Evolutionary conservation across 2,888 invertebrate genomes (phyloP).

Genomic region (Eledone cirrhosa): DNA sequence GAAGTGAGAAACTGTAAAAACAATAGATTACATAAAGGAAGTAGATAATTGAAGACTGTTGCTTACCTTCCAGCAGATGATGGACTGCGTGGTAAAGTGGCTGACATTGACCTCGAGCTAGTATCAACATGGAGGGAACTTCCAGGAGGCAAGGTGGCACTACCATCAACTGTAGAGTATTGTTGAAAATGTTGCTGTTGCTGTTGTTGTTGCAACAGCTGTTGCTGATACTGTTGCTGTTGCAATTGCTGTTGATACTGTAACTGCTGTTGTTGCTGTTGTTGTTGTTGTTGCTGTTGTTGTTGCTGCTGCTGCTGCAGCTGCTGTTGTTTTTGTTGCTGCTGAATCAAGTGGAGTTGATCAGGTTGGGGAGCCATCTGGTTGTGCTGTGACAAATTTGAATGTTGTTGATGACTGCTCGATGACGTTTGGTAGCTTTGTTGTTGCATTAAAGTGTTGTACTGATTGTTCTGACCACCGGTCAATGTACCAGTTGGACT

Average conservation of each 20-base stretch:
- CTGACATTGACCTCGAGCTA: conserved; percentile 42
- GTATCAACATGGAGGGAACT: conserved; percentile 57
- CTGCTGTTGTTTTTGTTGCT: conserved; percentile 35
- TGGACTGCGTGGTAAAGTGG: conserved; percentile 47
- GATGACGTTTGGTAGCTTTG: conserved; percentile 35
- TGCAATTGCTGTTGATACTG: conserved; percentile 31
- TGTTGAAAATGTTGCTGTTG: conserved; percentile 31
- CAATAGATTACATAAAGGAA: neutral
- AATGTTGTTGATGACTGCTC: conserved; percentile 32
- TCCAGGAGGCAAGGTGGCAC: conserved; percentile 33
- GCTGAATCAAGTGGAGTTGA: conserved; percentile 38
- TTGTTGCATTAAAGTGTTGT: conserved; percentile 37
- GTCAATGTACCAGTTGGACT: conserved; percentile 37
- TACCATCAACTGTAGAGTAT: conserved; percentile 18
- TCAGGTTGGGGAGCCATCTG: conserved; percentile 39
- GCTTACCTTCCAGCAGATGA: conserved; percentile 56
- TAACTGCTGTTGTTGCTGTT: conserved; percentile 33
- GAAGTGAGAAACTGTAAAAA: neutral
- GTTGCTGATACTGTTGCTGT: conserved; percentile 28
- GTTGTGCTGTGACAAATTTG: conserved; percentile 33
- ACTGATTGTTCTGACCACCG: conserved; percentile 29
- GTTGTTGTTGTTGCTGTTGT: conserved; percentile 37
- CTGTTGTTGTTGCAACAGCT: conserved; percentile 42
- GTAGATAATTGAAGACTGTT: neutral
- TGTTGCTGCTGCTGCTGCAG: conserved; percentile 39